Evolutionary conservation across 2,888 invertebrate genomes (phyloP).

Genomic region (Plutella xylostella): DNA sequence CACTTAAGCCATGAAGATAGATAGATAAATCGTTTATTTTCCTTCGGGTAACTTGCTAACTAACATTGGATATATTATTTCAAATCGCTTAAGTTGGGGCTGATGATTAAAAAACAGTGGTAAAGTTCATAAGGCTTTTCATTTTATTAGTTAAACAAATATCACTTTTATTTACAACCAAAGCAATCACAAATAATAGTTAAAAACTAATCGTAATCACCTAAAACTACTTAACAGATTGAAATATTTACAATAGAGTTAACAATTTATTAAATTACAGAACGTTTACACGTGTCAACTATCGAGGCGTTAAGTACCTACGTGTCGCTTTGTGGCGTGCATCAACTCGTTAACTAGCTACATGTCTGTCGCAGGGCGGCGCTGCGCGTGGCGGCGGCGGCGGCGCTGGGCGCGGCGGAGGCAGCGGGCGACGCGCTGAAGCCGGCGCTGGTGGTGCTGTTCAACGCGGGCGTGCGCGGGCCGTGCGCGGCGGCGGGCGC

Average conservation of each 20-base stretch:
- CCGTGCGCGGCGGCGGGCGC: conserved; percentile 71
- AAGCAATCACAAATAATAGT: conserved; percentile 66
- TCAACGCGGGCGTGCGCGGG: conserved; percentile 74
- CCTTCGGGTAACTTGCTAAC: not conserved
- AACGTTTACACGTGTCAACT: conserved; percentile 25
- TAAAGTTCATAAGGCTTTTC: conserved; percentile 1
- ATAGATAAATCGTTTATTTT: not conserved
- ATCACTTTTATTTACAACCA: conserved; percentile 70
- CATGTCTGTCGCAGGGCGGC: conserved; percentile 1
- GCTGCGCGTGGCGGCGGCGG: conserved; percentile 22
- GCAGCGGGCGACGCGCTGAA: conserved; percentile 72
- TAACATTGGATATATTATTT: not conserved
- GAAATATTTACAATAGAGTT: conserved; percentile 66
- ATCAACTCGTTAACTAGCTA: not conserved
- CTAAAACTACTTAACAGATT: conserved; percentile 68
- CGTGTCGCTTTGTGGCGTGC: not conserved
- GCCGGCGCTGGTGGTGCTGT: conserved; percentile 70
- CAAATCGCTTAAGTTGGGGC: not conserved
- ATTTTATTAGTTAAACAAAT: conserved; percentile 64
- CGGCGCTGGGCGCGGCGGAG: conserved; percentile 13
- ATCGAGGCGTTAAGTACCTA: conserved; percentile 15
- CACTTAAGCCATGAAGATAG: not conserved
- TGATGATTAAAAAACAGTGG: not conserved
- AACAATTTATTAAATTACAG: conserved; percentile 45
- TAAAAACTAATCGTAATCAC: conserved; percentile 59